Base-by-base conservation (phyloP, 64 coral and sea anemone genomes). In the Porites lutea region DNA sequence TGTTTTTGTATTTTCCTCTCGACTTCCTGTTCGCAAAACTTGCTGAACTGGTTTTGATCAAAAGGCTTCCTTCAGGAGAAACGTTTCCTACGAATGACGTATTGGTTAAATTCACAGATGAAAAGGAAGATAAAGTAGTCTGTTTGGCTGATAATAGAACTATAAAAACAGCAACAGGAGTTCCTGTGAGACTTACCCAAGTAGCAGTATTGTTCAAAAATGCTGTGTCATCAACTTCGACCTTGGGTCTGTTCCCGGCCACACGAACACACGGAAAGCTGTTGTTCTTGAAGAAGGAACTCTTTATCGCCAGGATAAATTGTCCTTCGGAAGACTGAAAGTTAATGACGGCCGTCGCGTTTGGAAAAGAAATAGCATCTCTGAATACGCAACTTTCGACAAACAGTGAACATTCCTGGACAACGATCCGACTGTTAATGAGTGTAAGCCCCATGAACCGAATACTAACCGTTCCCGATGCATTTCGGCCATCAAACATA, bases 341-440 rank as follows among this genome's bases (percentile, higher is more conserved):
- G 55, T 78, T 22, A 54, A 78, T 50, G 19, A 78, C 51, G 12
- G 75, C 75, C 5, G 75, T 23, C 55, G 75, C 75, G 49, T 78
- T 78, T 49, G 75, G 52, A 12, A 78, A 23, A 22, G 75, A 54
- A n/a, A 23, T 22, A 2, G 75, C 75, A 78, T 54, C 9, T n/a
- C 9, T 78, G 20, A 78, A 78, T 19, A 54, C 6, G 6, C 75
- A 78, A 23, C 12, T 78, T 12, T 10, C 15, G 4, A 78, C 75
- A 55, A 55, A 55, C 8, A 78, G 51, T 19, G 75, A 55, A 12
- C 75, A 54, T 21, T 21, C 55, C 19, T 50, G 19, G 27, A n/a
- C 75, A 54, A 20, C 11, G 10, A 53, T 12, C 8, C 4, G 51
- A 50, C 75, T 78, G 55, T 78, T 55, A 19, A 78, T 3, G 4